Percentiles rank a stretch among this genome's conserved stretches.
These are phyloP conservation scores for Embidobia sp. DNA, from an alignment of 2,888 invertebrate genomes.

Conservation along the genomic window DNA sequence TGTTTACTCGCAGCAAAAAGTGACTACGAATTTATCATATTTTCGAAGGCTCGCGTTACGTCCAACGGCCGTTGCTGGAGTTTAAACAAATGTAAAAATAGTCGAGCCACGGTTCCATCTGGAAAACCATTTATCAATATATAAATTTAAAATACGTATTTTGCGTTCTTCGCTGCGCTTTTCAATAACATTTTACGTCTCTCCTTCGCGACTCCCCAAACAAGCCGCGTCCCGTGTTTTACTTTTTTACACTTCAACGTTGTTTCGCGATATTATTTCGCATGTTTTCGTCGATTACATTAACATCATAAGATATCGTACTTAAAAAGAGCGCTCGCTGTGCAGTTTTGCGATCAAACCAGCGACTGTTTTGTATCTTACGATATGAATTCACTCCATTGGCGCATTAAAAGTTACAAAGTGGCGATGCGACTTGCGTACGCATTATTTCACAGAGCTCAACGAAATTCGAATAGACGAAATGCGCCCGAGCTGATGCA, in stretches of 20 bases:
- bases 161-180: conserved; percentile 21
- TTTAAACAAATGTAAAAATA: conserved; percentile 54
- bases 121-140: conserved; percentile 65
- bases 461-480: conserved; percentile 43
- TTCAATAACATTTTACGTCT: conserved; percentile 50
- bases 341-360: too few species aligned
- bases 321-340: too few species aligned
- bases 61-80: conserved; percentile 38
- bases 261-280: too few species aligned
- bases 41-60: conserved; percentile 51
- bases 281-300: too few species aligned
- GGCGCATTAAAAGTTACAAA: conserved; percentile 39
- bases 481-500: conserved; percentile 32
- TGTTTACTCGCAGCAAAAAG: conserved; percentile 55
- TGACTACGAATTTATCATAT: conserved; percentile 53
- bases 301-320: not conserved
- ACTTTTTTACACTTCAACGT: not conserved
- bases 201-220: conserved; percentile 28
- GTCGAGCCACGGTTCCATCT: conserved; percentile 38
- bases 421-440: conserved; percentile 17
- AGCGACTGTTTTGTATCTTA: conserved; percentile 18
- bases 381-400: conserved; percentile 17
- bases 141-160: conserved; percentile 50
- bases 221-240: conserved; percentile 7
- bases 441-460: conserved; percentile 23